Evolutionary conservation across 1,140 invertebrate species (phyloP), one percentile per base, ranked within the genome.

Genomic region (Pseudomyrmex flavicornis): DNA sequence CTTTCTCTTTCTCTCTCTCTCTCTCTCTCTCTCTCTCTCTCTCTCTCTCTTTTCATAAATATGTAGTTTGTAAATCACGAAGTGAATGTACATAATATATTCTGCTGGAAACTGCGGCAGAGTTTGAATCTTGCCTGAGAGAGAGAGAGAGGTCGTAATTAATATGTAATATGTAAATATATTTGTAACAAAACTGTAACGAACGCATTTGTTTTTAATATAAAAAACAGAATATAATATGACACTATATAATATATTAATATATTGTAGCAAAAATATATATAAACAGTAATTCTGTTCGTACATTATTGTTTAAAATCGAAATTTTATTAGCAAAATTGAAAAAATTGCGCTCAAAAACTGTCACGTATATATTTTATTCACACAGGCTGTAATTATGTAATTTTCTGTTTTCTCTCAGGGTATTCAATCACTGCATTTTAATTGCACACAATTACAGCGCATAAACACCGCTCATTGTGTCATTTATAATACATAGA

Each of bases 361-460:
- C 12, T 72, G 13, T 15, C 13, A 8, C 9, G 5, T 61, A 1
- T 58, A 59, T 62, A 61, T 74, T 74, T 62, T 62, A 62, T 62
- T 7, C 20, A 22, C 17, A 59, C 10, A 62, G 22, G 22, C 20
- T 26, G 26, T 59, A 20, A 13, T 13, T 9, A 15, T 2, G 13
- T 62, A 59, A 61, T 48, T 61, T 62, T 61, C 3, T 58, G 56
- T 56, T 56, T 44, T 12, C 61, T 46, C 50, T 15, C 4, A 48
- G 5, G 5, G 20, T 48, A 17, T n/a, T 17, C 15, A 48, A 26
- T 44, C 13, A 65, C 2, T 26, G 59, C 35, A 7, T 50, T 63
- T 50, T 75, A 63, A 44, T 63, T 75, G 22, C 46, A n/a, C 61
- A 15, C 56, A 74, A 74, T 74, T 46, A 35, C 54, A 59, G 61